Evolutionary conservation across 2,888 invertebrate species (phyloP), one percentile per base, ranked within the genome.

Genomic region (Aporophyla nigra): DNA sequence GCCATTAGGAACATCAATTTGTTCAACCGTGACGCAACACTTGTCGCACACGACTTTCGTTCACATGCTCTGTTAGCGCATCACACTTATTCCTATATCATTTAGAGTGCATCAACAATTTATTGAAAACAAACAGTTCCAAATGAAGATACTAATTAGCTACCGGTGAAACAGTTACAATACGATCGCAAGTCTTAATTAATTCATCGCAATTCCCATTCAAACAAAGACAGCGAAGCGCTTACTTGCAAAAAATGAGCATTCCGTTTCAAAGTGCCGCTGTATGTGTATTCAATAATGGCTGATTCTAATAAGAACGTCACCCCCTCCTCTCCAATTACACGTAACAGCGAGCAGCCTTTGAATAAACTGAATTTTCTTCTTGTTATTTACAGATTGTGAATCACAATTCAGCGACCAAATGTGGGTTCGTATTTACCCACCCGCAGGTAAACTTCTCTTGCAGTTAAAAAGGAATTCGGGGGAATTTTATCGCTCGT

Each of bases 391-490:
- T 94, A 91, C 92, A 89, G 92, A 93, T 93, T 93, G 92, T 90
- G 93, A 94, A 94, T 95, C 94, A 93, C 94, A 94, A 95, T 93
- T 92, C 92, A 86, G 90, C 89, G 91, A 92, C 93, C 94, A 93
- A 96, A 95, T 94, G 94, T 95, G 95, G 94, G 93, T 91, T 90
- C 91, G 91, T 95, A 94, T 96, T 95, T 96, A 93, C 95, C 92
- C 87, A 94, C 95, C 96, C 95, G 95, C 95, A 95, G 95, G 96
- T 95, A 94, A 95, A 95, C 94, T 95, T 93, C 87, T 92, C 90
- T 90, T 93, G 93, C 94, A 94, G 94, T 95, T 95, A 95, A 95
- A 96, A 95, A 95, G 93, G 93, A 95, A 94, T 94, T 93, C 91
- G 89, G 91, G 87, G 88, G 91, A 94, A 92, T 96, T 96, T 95